phyloP scores from a whole-genome alignment of 2,113 vertebrate species.

The Orcinus orca region DNA sequence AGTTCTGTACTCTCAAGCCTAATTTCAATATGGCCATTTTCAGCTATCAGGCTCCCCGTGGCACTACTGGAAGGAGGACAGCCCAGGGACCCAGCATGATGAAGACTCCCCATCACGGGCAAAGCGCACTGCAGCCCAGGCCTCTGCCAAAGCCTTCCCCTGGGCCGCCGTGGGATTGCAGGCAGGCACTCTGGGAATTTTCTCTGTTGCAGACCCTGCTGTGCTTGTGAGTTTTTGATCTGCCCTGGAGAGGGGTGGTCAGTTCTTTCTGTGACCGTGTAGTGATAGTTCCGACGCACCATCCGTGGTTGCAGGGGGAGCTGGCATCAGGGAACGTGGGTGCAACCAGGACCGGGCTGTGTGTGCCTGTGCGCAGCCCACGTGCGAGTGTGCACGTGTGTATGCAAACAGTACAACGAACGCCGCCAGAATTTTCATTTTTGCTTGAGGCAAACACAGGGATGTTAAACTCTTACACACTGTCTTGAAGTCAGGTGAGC shows the following conservation, averaged over 20 bases:
- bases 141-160: not conserved
- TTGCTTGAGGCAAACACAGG: not conserved
- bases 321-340: not conserved
- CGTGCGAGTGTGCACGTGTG: fast-evolving
- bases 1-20: not conserved
- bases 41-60: not conserved
- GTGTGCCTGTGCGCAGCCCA: not conserved
- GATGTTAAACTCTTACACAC: not conserved
- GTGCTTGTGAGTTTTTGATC: not conserved
- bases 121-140: not conserved
- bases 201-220: not conserved
- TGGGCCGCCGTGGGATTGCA: fast-evolving
- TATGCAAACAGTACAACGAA: fast-evolving
- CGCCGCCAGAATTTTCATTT: not conserved
- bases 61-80: not conserved
- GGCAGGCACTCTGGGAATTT: fast-evolving
- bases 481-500: not conserved
- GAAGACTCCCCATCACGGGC: not conserved
- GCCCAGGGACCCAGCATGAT: not conserved
- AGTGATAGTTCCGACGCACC: not conserved
- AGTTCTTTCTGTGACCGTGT: not conserved
- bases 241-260: not conserved
- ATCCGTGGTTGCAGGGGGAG: not conserved
- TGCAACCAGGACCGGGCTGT: not conserved
- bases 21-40: not conserved